Evolutionary conservation across 2,888 invertebrate species (phyloP).

Genomic region (Cantharis lateralis): DNA sequence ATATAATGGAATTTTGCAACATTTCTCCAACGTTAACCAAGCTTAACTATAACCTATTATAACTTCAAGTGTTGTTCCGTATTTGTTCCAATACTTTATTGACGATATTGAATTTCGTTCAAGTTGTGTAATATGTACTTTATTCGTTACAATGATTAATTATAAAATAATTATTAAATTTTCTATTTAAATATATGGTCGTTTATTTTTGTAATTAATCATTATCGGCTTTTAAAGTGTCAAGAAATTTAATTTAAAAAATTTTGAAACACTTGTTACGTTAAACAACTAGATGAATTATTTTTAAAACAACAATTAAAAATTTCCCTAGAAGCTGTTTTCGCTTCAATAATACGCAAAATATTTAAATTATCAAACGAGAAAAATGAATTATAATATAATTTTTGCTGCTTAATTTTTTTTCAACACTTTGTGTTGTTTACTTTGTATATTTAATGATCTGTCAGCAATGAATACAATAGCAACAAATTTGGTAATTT

Average conservation of each 20-base stretch:
- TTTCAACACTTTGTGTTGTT: not conserved
- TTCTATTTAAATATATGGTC: not conserved
- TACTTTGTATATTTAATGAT: not conserved
- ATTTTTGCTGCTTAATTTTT: not conserved
- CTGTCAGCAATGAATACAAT: not conserved
- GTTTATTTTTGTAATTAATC: not conserved
- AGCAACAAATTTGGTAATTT: not conserved
- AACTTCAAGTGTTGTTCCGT: not conserved
- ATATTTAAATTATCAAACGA: not conserved
- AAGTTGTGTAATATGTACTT: not conserved
- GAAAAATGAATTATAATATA: not conserved
- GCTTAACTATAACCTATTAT: not conserved
- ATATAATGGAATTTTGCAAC: not conserved
- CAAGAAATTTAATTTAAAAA: not conserved
- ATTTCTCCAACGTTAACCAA: not conserved
- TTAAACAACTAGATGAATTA: not conserved
- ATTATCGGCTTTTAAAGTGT: not conserved
- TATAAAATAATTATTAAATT: not conserved
- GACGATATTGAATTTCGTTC: not conserved
- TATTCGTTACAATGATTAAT: not conserved
- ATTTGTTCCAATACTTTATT: not conserved
- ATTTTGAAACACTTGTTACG: not conserved
- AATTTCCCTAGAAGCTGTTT: not conserved
- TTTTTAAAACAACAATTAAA: not conserved
- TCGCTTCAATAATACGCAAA: not conserved